phyloP scores from a whole-genome alignment of 2,888 invertebrate genomes.

The Lamellibrachia columna region DNA sequence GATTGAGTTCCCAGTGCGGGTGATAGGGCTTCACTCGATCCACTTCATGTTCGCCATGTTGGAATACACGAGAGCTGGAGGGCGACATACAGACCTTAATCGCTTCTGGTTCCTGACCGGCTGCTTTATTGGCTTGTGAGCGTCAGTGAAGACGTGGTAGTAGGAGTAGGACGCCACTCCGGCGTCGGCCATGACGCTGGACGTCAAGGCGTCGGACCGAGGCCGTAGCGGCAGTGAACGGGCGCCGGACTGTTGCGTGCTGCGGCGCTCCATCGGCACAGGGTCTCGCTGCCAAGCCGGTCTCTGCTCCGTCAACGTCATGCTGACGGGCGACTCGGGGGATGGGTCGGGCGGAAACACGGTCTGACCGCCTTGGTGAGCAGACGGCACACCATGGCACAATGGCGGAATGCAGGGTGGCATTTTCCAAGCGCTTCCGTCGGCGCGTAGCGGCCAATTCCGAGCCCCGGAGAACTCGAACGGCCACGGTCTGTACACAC shows the following conservation, averaged over 20 bases:
- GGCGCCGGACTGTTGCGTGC: background rate
- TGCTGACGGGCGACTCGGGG: background rate
- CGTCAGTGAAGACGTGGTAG: background rate
- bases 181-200: background rate
- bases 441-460: background rate
- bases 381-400: background rate
- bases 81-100: background rate
- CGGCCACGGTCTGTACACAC: background rate
- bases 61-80: background rate
- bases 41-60: constrained; percentile 9
- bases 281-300: background rate
- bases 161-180: background rate
- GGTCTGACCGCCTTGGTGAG: background rate
- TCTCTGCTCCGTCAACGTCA: background rate
- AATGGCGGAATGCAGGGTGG: background rate
- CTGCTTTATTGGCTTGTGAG: background rate
- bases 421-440: background rate
- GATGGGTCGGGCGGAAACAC: background rate
- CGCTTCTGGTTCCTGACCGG: background rate
- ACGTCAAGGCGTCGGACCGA: background rate
- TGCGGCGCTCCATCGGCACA: background rate
- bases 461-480: background rate
- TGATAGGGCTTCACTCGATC: background rate
- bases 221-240: background rate
- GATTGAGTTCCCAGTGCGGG: background rate